phyloP scores from a whole-genome alignment of 2,113 vertebrate species.

The Mobula birostris region DNA sequence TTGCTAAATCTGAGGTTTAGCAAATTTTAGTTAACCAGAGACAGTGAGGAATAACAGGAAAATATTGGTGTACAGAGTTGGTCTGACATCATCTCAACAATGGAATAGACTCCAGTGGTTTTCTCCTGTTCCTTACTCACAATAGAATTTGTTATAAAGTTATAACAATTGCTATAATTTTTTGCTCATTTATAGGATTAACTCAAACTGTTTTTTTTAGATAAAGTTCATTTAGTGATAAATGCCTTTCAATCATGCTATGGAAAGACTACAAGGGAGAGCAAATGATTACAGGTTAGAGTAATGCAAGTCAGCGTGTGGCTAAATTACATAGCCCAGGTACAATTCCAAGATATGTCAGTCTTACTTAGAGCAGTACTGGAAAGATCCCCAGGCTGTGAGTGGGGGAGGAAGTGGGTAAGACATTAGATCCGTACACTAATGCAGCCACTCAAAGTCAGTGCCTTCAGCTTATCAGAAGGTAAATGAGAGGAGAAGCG shows the following conservation, averaged over 20 bases:
- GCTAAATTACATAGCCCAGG: background rate
- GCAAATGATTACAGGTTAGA: background rate
- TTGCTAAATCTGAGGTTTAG: no score
- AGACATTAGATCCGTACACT: background rate
- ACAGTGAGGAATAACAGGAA: no score
- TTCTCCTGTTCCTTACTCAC: background rate
- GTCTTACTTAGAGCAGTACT: background rate
- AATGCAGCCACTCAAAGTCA: background rate
- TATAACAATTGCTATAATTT: background rate
- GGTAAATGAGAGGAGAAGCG: background rate
- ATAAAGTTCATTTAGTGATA: background rate
- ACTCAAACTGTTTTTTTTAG: background rate
- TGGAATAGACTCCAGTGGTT: no score
- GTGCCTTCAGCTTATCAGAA: background rate
- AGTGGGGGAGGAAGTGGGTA: background rate
- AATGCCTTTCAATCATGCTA: no score
- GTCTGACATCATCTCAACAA: no score
- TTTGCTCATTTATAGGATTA: background rate
- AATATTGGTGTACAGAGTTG: no score
- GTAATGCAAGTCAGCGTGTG: background rate
- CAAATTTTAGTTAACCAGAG: no score
- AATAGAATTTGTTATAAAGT: background rate
- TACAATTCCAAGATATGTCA: background rate
- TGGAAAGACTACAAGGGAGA: background rate
- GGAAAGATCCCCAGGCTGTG: background rate